Evolutionary conservation across 2,888 invertebrate species (phyloP), one percentile per base, ranked within the genome.

Genomic region (Oxystoma pomonae): DNA sequence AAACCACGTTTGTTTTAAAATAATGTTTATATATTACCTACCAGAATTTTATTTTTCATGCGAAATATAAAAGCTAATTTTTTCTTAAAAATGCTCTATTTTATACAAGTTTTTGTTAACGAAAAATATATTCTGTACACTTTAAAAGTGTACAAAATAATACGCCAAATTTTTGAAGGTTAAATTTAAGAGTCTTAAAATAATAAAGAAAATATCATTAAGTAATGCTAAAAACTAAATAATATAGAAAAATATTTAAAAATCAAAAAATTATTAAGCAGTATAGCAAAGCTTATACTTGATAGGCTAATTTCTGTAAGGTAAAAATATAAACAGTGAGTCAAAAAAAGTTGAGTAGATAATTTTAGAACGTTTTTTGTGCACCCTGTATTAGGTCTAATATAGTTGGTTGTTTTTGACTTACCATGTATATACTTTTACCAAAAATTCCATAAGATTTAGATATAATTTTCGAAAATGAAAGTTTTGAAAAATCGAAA

Each of bases 211-310:
- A 35, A 53, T 53, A 53, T 53, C 53, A 53, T 53, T 53, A 53
- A 53, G 16, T 35, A 35, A 35, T 35, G 35, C 5, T 35, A 35
- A 35, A n/a, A n/a, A 19, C 5, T 17, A 53, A 53, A 5, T 53
- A 53, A 9, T 53, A 3, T 53, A 53, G 53, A 9, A 53, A 53
- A 53, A 53, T 53, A 53, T 53, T 53, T 53, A 53, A 53, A 35
- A 35, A 35, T 9, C n/a, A 5, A 53, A 53, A 53, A 53, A 16
- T n/a, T 53, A 53, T 50, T 50, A n/a, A 9, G 50, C 9, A 12
- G 50, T 50, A 50, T 50, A 35, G 35, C 35, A 35, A 7, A 35
- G 35, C 35, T 35, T 19, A n/a, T 53, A 53, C 19, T 53, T 19
- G 19, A n/a, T 53, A 53, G 53, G 7, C 53, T 53, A 53, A 53